Conservation (phyloP, 2,113 vertebrate genomes). For the Gorsachius goisagi region DNA sequence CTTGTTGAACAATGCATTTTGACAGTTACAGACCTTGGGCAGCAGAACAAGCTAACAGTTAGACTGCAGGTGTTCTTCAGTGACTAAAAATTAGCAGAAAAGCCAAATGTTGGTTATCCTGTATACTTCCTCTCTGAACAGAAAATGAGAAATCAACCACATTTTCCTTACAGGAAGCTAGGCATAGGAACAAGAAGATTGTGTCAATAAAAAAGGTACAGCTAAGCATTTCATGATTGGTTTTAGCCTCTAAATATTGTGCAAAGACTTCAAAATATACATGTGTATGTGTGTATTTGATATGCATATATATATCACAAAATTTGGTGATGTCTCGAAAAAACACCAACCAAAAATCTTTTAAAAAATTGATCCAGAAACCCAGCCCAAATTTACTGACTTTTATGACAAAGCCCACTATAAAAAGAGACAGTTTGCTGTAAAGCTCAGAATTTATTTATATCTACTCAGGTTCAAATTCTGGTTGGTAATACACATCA, state of each 20-base stretch:
- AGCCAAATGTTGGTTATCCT: constrained; percentile 44
- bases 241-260: constrained; percentile 59
- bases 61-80: constrained; percentile 72
- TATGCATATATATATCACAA: not conserved
- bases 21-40: constrained; percentile 18
- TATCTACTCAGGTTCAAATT: not conserved
- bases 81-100: constrained; percentile 39
- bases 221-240: constrained; percentile 56
- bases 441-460: not conserved
- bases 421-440: not conserved
- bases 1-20: constrained; percentile 48
- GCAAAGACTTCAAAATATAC: not conserved
- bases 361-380: not conserved
- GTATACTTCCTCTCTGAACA: constrained; percentile 69
- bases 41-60: no score
- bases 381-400: not conserved
- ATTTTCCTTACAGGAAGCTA: constrained; percentile 78
- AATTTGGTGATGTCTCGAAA: not conserved
- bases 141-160: constrained; percentile 75
- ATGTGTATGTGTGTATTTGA: not conserved
- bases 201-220: constrained; percentile 63
- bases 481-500: not conserved
- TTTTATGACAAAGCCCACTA: not conserved
- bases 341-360: not conserved
- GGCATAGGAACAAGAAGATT: constrained; percentile 74